Conservation (phyloP, 2,113 vertebrate species). For the Sorex araneus region DNA sequence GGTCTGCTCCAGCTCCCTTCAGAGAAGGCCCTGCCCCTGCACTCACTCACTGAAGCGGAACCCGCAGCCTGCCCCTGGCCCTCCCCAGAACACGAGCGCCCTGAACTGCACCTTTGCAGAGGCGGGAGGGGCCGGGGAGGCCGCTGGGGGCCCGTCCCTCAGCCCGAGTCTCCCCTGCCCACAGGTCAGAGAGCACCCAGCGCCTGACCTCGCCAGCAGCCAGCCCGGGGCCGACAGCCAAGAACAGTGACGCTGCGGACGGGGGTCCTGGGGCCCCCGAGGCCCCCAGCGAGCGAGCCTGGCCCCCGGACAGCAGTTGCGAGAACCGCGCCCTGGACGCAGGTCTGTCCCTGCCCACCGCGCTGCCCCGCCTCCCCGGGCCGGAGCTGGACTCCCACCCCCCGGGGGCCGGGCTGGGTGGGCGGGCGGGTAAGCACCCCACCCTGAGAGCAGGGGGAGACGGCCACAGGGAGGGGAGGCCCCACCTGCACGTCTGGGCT, state of each 20-base stretch:
- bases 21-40: no score
- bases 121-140: background rate
- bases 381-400: accelerated
- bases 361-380: background rate
- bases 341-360: constrained; percentile 57
- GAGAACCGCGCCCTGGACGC: constrained; percentile 19
- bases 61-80: no score
- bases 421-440: background rate
- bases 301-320: constrained; percentile 89
- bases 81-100: no score
- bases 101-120: no score
- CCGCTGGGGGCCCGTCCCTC: background rate
- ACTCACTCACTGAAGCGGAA: no score
- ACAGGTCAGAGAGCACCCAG: constrained; percentile 88
- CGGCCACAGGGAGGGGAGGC: background rate
- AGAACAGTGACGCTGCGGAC: background rate
- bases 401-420: background rate
- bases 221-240: constrained; percentile 68
- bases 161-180: background rate
- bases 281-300: constrained; percentile 87
- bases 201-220: constrained; percentile 63
- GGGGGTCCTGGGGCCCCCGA: constrained; percentile 85
- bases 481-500: accelerated
- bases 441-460: background rate
- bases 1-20: no score